Base-by-base conservation (phyloP, 1,140 invertebrate species). In the Drosophila teissieri region DNA sequence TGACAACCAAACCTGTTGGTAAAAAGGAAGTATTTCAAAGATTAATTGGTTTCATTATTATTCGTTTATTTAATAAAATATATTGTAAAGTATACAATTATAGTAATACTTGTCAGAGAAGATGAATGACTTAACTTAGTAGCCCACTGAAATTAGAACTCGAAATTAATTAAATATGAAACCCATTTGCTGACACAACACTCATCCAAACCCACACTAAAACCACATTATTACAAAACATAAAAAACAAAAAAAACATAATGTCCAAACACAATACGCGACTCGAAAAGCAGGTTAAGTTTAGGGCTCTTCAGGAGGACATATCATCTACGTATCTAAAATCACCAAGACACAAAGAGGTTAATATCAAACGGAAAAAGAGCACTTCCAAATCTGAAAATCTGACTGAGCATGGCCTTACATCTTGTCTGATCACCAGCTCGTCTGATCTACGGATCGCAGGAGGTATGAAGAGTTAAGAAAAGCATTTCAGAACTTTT, bases 1-100 rank as follows among this genome's bases (percentile, higher is more conserved):
- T 96, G 2, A 98, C 95, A 60, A 97, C 95, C 5, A 96, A 86
- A 80, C 97, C 97, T 95, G 72, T 6, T 4, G 8, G 14, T 3
- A 7, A 49, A 37, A 15, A 14, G 37, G 34, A 10, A 39, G 10
- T 10, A 6, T 4, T 8, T 24, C 24, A 24, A 42, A 10, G n/a
- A 17, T 6, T 5, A 6, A 7, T n/a, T 15, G 14, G 2, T n/a
- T n/a, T 15, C n/a, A 24, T 24, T 5, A 24, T 24, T 24, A 24
- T 24, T 24, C 3, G 22, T 19, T 19, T 19, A 2, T 19, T 19
- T 19, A 19, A 19, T 19, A 19, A 19, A 19, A 19, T 19, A 2
- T 19, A 19, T 2, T 19, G 19, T 19, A 19, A 19, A 19, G 2
- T 19, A 2, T 19, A 27, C 27, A 7, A 1, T 27, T 7, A 31